Conservation (phyloP, 2,797 vertebrate species). For the Crenichthys baileyi region DNA sequence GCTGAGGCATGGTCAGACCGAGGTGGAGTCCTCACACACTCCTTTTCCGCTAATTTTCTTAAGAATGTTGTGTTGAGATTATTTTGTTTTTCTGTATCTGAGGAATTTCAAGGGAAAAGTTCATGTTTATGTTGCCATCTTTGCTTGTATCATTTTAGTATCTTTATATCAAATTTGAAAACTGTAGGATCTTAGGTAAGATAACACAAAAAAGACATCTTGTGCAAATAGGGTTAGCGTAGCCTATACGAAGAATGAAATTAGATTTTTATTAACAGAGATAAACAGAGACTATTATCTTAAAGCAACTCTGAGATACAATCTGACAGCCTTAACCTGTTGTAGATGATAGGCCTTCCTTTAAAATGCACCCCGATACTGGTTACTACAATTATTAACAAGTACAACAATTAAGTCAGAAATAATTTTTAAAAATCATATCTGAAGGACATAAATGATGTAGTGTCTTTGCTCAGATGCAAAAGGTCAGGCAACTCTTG, state of each 20-base stretch:
- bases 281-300: background rate
- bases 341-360: background rate
- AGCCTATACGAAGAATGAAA: background rate
- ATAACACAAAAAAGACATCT: background rate
- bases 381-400: background rate
- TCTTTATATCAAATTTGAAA: background rate
- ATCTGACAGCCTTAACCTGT: background rate
- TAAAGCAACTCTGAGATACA: background rate
- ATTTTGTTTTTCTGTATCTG: background rate
- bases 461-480: background rate
- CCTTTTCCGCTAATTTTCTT: conserved; percentile 11
- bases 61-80: background rate
- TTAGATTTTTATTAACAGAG: background rate
- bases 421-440: too few species aligned
- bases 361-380: background rate
- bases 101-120: background rate
- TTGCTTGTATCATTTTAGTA: background rate
- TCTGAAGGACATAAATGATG: background rate
- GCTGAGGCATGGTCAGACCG: conserved; percentile 24
- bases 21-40: conserved; percentile 24
- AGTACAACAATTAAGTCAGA: background rate
- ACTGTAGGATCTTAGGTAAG: background rate
- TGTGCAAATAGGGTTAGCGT: background rate
- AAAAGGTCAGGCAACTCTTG: background rate
- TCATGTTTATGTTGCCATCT: background rate